Percentiles rank a stretch among this genome's conserved stretches.
phyloP scores from a whole-genome alignment of 2,113 vertebrate species.

The Guaruba guarouba region DNA sequence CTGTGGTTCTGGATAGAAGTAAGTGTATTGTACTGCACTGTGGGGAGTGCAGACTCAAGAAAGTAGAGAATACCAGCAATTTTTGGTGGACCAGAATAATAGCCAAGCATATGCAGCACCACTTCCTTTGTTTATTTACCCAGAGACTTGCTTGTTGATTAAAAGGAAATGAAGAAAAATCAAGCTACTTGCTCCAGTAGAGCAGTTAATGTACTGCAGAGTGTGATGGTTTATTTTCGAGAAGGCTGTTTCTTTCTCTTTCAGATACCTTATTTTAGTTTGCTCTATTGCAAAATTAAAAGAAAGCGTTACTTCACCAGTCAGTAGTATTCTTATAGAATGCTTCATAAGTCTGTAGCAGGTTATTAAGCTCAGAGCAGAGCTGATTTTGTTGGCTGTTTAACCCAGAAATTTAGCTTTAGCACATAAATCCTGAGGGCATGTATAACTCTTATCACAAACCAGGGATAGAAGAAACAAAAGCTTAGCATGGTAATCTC shows the following conservation, averaged over 20 bases:
- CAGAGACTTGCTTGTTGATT: constrained; percentile 52
- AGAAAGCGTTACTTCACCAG: neutral
- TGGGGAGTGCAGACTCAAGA: neutral
- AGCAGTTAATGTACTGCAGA: constrained; percentile 54
- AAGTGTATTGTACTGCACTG: neutral
- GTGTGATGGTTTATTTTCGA: constrained; percentile 1
- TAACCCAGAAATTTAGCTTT: neutral
- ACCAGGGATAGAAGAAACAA: neutral
- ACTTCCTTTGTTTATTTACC: neutral
- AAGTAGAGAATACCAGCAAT: neutral
- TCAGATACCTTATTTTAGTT: constrained; percentile 13
- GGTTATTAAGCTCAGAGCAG: neutral
- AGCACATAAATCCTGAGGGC: neutral
- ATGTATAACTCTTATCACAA: neutral
- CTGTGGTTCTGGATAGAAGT: neutral
- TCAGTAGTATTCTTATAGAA: neutral
- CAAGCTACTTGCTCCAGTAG: constrained; percentile 63
- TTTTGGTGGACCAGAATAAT: neutral
- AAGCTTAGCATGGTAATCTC: neutral
- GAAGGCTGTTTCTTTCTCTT: constrained; percentile 5
- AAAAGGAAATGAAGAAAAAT: constrained; percentile 59
- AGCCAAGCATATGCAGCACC: constrained; percentile 6
- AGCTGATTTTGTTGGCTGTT: constrained; percentile 25
- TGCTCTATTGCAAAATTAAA: constrained; percentile 24
- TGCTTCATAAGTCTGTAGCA: neutral